Evolutionary conservation across 1,140 invertebrate species (phyloP).

Genomic region (Hycleus cichorii): DNA sequence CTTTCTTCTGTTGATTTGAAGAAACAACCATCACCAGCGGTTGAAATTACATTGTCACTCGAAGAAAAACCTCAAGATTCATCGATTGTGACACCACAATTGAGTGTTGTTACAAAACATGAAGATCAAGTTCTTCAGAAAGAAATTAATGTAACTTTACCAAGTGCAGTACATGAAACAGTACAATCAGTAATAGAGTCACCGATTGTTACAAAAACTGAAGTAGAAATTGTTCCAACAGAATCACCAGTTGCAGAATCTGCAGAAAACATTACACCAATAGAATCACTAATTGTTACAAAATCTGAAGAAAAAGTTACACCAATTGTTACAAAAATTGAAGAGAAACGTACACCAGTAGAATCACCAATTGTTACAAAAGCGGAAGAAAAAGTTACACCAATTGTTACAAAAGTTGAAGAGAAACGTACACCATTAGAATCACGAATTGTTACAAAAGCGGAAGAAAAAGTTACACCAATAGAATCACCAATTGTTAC

Average conservation of each 20-base stretch:
- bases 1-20: neutral
- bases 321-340: neutral
- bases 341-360: conserved; percentile 22
- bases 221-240: too few relatives aligned
- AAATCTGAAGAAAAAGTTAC: neutral
- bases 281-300: too few relatives aligned
- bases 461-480: too few relatives aligned
- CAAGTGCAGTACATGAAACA: conserved; percentile 14
- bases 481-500: too few relatives aligned
- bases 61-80: conserved; percentile 33
- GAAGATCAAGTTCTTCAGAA: conserved; percentile 30
- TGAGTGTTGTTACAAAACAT: conserved; percentile 28
- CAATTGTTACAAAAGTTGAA: too few relatives aligned
- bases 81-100: conserved; percentile 26
- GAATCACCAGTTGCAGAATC: conserved; percentile 21
- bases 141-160: conserved; percentile 33
- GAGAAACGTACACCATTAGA: conserved; percentile 8
- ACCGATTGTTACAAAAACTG: neutral
- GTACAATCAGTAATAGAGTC: conserved; percentile 8
- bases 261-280: conserved; percentile 27
- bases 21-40: conserved; percentile 23
- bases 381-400: too few relatives aligned
- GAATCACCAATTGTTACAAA: conserved; percentile 19
- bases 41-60: conserved; percentile 36
- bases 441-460: conserved; percentile 16